A percentile compares a stretch with the other conserved stretches of the same genome.
Conservation (phyloP, 2,888 invertebrate genomes). For the Nemotelus nigrinus region DNA sequence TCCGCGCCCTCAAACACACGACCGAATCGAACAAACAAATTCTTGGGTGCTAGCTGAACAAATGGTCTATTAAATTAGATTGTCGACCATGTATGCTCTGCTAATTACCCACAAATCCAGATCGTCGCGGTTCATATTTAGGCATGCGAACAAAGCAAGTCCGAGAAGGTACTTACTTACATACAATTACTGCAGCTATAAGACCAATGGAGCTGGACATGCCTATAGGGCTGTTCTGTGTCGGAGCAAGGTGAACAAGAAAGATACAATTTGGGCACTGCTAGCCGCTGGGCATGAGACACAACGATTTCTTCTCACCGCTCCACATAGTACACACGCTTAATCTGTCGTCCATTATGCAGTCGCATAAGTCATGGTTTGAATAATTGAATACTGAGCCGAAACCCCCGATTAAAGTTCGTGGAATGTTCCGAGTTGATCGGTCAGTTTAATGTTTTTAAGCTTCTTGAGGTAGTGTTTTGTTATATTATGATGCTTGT, state of each 20-base stretch:
- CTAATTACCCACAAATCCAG: conserved; percentile 38
- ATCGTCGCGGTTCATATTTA: neutral
- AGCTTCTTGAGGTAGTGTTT: conserved; percentile 12
- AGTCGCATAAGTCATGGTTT: conserved; percentile 27
- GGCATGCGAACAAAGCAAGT: conserved; percentile 3
- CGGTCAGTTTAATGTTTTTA: conserved; percentile 20
- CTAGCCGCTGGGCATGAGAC: neutral
- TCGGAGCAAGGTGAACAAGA: conserved; percentile 25
- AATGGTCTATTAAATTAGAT: conserved; percentile 9
- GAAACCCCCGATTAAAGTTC: conserved; percentile 31
- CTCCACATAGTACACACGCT: conserved; percentile 6
- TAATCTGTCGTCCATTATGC: conserved; percentile 16
- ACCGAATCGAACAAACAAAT: neutral
- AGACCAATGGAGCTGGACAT: neutral
- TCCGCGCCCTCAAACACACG: neutral
- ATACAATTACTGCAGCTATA: no score
- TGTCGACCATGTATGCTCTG: conserved; percentile 9
- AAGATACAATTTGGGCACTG: no score
- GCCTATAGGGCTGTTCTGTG: conserved; percentile 10
- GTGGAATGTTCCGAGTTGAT: conserved; percentile 19
- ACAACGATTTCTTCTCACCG: conserved; percentile 15
- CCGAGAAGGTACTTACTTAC: neutral
- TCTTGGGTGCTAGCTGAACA: conserved; percentile 19
- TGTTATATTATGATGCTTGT: conserved; percentile 15
- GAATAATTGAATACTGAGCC: neutral